These are phyloP conservation scores for Muschampia plurimacula DNA, from an alignment of 2,888 invertebrate genomes.

Conservation along the genomic window DNA sequence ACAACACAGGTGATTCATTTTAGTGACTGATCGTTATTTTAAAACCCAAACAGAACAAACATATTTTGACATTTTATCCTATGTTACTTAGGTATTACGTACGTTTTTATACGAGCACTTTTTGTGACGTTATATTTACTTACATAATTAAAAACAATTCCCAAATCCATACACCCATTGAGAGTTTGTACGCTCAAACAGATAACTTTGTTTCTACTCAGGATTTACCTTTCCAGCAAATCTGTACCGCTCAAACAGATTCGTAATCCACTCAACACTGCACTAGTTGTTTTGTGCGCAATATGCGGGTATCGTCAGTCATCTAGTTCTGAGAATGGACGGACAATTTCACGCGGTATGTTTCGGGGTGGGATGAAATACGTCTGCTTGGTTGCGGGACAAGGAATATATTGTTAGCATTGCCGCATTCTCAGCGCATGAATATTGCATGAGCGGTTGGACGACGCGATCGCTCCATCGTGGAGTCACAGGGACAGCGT, in stretches of 20 bases:
- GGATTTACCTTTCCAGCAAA: constrained; percentile 11
- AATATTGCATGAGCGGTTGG: constrained; percentile 73
- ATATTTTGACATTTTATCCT: too few relatives aligned
- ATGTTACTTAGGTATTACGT: too few relatives aligned
- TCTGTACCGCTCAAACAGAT: constrained; percentile 14
- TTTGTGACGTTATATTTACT: too few relatives aligned
- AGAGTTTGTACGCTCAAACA: background rate
- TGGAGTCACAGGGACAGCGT: constrained; percentile 56
- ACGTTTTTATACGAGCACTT: too few relatives aligned
- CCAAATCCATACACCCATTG: too few relatives aligned
- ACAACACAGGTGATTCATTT: too few relatives aligned
- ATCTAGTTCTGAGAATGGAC: constrained; percentile 30
- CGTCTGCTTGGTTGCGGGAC: constrained; percentile 48
- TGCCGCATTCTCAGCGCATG: constrained; percentile 70
- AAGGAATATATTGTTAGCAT: constrained; percentile 69
- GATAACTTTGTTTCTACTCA: constrained; percentile 2
- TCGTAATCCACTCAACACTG: constrained; percentile 15
- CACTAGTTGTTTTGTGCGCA: constrained; percentile 24
- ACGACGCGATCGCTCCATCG: constrained; percentile 73
- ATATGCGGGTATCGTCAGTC: constrained; percentile 28
- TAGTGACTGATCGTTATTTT: too few relatives aligned
- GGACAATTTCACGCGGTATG: constrained; percentile 48
- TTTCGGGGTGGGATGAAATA: constrained; percentile 47
- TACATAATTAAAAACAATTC: too few relatives aligned
- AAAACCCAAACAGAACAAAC: too few relatives aligned